Percentiles rank a stretch among this genome's conserved stretches.
Conservation (phyloP, 53 echinoderm and acorn worm species). For the Mesocentrotus franciscanus region DNA sequence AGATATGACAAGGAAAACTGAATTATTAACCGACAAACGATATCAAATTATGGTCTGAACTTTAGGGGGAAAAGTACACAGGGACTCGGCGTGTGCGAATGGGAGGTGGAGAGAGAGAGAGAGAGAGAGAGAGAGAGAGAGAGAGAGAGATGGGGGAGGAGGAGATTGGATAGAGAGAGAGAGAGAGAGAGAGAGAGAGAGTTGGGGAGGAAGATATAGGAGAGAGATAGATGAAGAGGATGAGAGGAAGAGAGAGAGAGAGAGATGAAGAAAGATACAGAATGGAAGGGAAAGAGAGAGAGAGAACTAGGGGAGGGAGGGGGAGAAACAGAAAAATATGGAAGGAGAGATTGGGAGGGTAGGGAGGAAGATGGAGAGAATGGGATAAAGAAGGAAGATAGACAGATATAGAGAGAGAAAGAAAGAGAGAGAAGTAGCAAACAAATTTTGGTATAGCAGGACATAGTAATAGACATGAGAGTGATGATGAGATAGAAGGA, state of each 20-base stretch:
- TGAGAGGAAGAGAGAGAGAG: neutral
- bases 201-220: neutral
- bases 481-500: neutral
- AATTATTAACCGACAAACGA: slow-evolving; percentile 62
- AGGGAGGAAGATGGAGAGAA: neutral
- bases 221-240: neutral
- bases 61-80: slow-evolving; percentile 44
- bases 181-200: neutral
- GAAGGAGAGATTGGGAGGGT: neutral
- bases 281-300: neutral
- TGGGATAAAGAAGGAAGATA: neutral
- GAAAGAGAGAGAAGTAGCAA: neutral
- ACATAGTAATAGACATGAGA: too few species aligned
- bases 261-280: neutral
- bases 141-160: neutral
- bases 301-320: neutral
- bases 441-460: too few species aligned
- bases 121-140: neutral
- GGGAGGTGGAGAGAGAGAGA: neutral
- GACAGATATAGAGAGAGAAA: neutral
- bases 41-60: slow-evolving; percentile 60
- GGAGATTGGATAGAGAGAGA: neutral
- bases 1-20: slow-evolving; percentile 52
- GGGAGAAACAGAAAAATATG: neutral
- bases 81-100: neutral